These are phyloP conservation scores for Dreissena rostriformis DNA, from an alignment of 1,140 invertebrate species.

Conservation along the genomic window DNA sequence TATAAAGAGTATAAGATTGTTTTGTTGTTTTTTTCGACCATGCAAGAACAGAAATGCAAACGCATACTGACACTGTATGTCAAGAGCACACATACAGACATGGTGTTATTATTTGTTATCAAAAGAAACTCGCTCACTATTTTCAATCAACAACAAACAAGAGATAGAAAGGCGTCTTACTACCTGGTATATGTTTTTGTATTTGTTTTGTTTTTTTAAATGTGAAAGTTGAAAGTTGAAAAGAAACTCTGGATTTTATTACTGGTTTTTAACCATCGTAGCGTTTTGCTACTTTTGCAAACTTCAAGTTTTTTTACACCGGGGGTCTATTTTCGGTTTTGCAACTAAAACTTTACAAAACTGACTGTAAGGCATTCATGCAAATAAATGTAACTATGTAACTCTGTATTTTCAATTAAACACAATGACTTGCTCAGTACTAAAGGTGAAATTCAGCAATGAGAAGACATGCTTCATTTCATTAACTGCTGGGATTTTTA, in stretches of 20 bases:
- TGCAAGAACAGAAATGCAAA: no score
- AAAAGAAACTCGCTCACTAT: no score
- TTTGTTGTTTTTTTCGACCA: no score
- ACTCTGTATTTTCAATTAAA: neutral
- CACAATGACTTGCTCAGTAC: conserved; percentile 52
- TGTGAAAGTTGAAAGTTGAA: neutral
- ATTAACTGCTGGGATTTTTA: conserved; percentile 24
- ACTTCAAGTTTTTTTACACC: neutral
- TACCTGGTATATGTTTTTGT: no score
- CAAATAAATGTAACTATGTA: neutral
- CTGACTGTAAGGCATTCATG: neutral
- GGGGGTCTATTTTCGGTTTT: neutral
- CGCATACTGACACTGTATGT: no score
- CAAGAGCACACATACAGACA: no score
- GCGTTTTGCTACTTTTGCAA: neutral
- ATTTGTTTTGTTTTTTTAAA: no score
- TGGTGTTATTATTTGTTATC: no score
- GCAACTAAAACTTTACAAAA: neutral
- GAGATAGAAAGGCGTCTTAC: no score
- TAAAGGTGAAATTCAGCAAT: conserved; percentile 46
- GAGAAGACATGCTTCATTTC: conserved; percentile 60
- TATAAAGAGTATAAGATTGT: no score
- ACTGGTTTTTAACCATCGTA: neutral
- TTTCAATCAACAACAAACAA: no score
- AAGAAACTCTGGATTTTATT: no score